Base-by-base conservation (phyloP, 2,888 invertebrate species). In the Leistus spinibarbis region DNA sequence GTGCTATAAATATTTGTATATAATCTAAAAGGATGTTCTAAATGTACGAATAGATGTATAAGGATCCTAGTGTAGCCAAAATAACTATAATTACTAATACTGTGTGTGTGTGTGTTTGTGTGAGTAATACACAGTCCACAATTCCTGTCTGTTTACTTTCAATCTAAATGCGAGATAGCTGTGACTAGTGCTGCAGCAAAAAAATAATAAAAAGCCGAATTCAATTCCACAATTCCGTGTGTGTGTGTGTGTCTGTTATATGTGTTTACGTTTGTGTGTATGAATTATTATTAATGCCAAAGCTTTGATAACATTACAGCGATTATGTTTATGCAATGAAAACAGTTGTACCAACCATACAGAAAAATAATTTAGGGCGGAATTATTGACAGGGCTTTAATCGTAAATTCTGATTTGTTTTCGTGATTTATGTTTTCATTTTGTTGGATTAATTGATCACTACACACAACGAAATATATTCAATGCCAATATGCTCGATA, bases 261-360 rank as follows among this genome's bases (percentile, higher is more conserved):
- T 40, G 40, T 24, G 24, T 24, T 3, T 24, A 7, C 7, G 24
- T 24, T 3, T 24, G 24, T 24, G 24, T 7, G 40, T 40, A 13
- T 40, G 13, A 40, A 40, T 40, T 40, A 40, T 4, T 40, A 40
- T 40, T 40, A 40, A 40, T 40, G 13, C 40, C 40, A 40, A 40
- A 40, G 40, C 40, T 40, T 68, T 57, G 68, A 27, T 24, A 24
- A 68, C 68, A 68, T 68, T 68, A 57, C 56, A 57, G 56, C 68
- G 68, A 68, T 68, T 68, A 68, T 68, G 57, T 57, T 68, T 56
- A 68, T 68, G 68, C 68, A 68, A 68, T 57, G 68, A 68, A 68
- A 68, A 68, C 68, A 68, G 68, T 53, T 68, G 68, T 68, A 27
- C 27, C 27, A 27, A 7, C 40, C 40, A 40, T 1, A 40, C 4